Evolutionary conservation across 23 tunicate species (phyloP), one percentile per base, ranked within the genome.

Genomic region (Styela plicata): DNA sequence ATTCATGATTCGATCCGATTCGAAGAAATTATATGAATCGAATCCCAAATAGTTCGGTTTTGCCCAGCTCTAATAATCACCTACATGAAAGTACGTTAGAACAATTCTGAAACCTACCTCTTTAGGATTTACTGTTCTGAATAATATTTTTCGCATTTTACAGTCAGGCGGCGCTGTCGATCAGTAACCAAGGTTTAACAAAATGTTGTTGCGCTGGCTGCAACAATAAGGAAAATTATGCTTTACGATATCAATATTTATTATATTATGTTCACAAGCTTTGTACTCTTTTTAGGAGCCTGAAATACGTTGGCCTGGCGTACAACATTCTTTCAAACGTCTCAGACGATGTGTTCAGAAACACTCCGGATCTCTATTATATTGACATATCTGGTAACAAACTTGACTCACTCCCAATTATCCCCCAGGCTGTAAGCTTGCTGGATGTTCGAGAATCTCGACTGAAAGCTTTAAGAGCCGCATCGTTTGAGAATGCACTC

Each of bases 341-440:
- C 33, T 88, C 94, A 17, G 78, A 80, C 25, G 10, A n/a, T 25
- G 31, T 73, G 22, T 83, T 83, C 24, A 69, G 25, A 13, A 61
- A 63, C 18, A 44, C 80, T 20, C 63, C 83, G 3, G 75, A 89
- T 32, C 34, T 89, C 19, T 89, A 89, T 34, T 71, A 65, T 19
- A 73, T 89, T 5, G 94, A 89, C 74, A 52, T 65, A 18, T 79
- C 84, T 32, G 88, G 73, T 2, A 89, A 89, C 68, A 13, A 29
- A n/a, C 63, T 89, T 31, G 82, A 80, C 24, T 34, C 34, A 27
- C 76, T 89, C 24, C 94, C 94, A 16, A 66, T 26, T 22, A 65
- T 89, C 24, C 85, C 94, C 1, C 37, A 65, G 18, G 78, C 82
- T 2, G 82, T 79, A 20, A 57, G 32, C 13, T 79, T 66, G 74